These are phyloP conservation scores for Tenualosa thibaudeaui DNA, from an alignment of 2,797 vertebrate species.

Conservation along the genomic window DNA sequence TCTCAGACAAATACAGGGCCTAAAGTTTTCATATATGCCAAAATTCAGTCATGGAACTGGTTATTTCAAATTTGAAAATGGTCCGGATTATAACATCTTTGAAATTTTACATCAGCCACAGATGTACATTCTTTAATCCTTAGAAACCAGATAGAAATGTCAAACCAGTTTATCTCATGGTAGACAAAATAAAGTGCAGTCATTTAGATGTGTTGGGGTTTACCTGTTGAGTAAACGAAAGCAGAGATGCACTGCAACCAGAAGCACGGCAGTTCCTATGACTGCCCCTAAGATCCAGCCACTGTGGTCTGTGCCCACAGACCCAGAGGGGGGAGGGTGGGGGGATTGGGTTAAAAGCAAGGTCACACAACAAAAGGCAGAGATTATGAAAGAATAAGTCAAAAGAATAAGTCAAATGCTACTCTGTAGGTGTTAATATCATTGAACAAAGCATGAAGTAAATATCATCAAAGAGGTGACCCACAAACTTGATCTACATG, in stretches of 20 bases:
- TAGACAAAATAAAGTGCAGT: neutral
- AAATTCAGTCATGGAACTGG: too few relatives aligned
- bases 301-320: slow-evolving; percentile 31
- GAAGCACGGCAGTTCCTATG: slow-evolving; percentile 40
- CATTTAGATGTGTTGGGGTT: neutral
- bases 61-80: too few relatives aligned
- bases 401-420: neutral
- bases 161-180: neutral
- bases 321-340: neutral
- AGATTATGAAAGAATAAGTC: neutral
- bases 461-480: too few relatives aligned
- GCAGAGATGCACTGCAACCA: slow-evolving; percentile 48
- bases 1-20: neutral
- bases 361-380: neutral
- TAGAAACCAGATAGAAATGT: neutral
- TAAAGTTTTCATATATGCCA: too few relatives aligned
- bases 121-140: too few relatives aligned
- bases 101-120: too few relatives aligned
- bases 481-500: neutral
- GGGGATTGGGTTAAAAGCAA: neutral
- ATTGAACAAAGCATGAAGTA: neutral
- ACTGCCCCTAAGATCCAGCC: slow-evolving; percentile 5
- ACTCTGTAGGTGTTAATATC: neutral
- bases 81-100: too few relatives aligned
- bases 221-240: slow-evolving; percentile 65